Evolutionary conservation across 1,140 invertebrate genomes (phyloP).

Genomic region (Trichonephila clavipes): DNA sequence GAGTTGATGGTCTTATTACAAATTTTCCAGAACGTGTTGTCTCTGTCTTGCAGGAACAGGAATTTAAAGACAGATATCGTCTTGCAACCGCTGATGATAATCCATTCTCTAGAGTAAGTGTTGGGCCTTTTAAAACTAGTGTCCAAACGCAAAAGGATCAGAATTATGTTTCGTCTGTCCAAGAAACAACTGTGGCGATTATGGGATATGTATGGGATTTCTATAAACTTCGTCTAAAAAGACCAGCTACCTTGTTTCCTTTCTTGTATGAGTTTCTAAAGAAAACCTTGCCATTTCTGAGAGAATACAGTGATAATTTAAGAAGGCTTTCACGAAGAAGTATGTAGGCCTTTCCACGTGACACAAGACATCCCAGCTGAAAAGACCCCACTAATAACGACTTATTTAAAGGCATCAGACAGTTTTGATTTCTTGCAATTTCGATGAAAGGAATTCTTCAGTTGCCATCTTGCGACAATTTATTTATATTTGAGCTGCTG

Average conservation of each 20-base stretch:
- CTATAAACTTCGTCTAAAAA: constrained; percentile 60
- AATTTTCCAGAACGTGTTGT: constrained; percentile 75
- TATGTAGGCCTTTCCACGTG: neutral
- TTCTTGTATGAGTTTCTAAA: constrained; percentile 50
- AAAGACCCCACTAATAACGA: neutral
- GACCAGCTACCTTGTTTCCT: constrained; percentile 63
- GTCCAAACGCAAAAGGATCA: neutral
- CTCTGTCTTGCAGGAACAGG: constrained; percentile 73
- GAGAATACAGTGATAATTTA: neutral
- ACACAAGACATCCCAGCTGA: neutral
- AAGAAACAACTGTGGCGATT: constrained; percentile 65
- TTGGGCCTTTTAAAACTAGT: constrained; percentile 38
- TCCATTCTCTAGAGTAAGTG: constrained; percentile 67
- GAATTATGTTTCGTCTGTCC: constrained; percentile 9
- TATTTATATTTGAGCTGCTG: neutral
- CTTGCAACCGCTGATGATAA: constrained; percentile 72
- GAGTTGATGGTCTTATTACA: constrained; percentile 77
- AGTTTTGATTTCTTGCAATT: neutral
- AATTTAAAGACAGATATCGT: constrained; percentile 72
- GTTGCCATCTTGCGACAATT: neutral
- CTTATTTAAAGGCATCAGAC: neutral
- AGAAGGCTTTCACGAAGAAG: neutral
- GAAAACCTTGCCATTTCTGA: neutral
- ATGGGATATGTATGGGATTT: constrained; percentile 73
- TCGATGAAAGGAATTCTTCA: neutral